These are phyloP conservation scores for Acropternis orthonyx DNA, from an alignment of 2,797 vertebrate genomes.

Conservation along the genomic window DNA sequence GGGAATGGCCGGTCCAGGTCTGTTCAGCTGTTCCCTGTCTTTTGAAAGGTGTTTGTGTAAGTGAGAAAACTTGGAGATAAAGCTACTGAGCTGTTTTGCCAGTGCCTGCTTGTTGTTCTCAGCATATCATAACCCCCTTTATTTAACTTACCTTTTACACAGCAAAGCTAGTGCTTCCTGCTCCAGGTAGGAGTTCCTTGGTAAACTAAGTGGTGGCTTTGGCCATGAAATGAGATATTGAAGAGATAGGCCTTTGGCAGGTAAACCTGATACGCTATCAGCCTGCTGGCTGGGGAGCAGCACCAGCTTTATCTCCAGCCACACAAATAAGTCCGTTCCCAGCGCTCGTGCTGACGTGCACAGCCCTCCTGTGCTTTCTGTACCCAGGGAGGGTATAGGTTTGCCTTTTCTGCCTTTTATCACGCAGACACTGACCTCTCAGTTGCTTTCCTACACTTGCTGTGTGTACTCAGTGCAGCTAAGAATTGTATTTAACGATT, in stretches of 20 bases:
- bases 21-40: not conserved
- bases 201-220: not conserved
- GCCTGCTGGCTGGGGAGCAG: not conserved
- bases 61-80: not conserved
- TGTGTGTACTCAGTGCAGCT: not conserved
- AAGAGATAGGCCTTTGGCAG: not conserved
- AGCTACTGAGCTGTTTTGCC: not conserved
- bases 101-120: not conserved
- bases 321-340: not conserved
- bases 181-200: not conserved
- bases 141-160: not conserved
- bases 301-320: not conserved
- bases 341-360: rapidly evolving
- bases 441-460: not conserved
- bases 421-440: not conserved
- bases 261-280: rapidly evolving
- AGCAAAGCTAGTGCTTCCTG: not conserved
- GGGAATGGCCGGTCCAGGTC: not conserved
- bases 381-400: not conserved
- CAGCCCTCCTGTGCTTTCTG: not conserved
- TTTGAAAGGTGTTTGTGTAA: not conserved
- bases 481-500: not conserved
- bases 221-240: not conserved
- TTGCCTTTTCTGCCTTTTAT: not conserved
- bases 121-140: not conserved